Evolutionary conservation across 2,797 vertebrate species (phyloP).

Genomic region (Helostoma temminkii): DNA sequence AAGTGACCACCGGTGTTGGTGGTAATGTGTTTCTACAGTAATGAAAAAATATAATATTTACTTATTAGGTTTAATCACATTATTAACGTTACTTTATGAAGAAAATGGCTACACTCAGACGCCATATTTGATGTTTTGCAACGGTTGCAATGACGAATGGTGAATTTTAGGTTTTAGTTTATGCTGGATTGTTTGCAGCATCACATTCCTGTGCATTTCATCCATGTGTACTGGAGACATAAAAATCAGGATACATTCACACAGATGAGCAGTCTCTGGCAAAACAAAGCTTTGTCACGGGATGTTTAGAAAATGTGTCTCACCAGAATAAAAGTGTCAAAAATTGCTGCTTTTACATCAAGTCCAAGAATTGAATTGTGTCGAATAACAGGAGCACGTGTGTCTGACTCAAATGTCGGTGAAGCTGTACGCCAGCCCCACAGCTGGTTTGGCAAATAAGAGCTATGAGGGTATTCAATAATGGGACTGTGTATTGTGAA

Average conservation of each 20-base stretch:
- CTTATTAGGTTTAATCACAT: too few relatives aligned
- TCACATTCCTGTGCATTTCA: too few relatives aligned
- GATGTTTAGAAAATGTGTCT: constrained; percentile 14
- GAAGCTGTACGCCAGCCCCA: constrained; percentile 31
- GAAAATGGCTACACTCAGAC: too few relatives aligned
- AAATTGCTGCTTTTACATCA: constrained; percentile 17
- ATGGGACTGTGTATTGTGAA: constrained; percentile 4
- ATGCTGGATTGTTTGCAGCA: too few relatives aligned
- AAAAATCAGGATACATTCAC: not conserved
- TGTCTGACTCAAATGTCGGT: constrained; percentile 35
- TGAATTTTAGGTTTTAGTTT: too few relatives aligned
- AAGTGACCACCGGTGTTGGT: too few relatives aligned
- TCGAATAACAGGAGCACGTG: constrained; percentile 32
- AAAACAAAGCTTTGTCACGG: constrained; percentile 14
- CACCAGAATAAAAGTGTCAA: constrained; percentile 14
- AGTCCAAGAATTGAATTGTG: not conserved
- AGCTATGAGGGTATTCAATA: constrained; percentile 20
- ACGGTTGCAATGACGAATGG: too few relatives aligned
- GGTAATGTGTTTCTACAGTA: too few relatives aligned
- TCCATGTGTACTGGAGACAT: not conserved
- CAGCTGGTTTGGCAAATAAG: constrained; percentile 55
- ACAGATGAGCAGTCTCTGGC: not conserved
- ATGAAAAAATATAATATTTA: too few relatives aligned
- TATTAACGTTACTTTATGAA: too few relatives aligned
- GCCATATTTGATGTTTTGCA: too few relatives aligned